phyloP scores from a whole-genome alignment of 2,113 vertebrate species.

The Misgurnus mizolepis region DNA sequence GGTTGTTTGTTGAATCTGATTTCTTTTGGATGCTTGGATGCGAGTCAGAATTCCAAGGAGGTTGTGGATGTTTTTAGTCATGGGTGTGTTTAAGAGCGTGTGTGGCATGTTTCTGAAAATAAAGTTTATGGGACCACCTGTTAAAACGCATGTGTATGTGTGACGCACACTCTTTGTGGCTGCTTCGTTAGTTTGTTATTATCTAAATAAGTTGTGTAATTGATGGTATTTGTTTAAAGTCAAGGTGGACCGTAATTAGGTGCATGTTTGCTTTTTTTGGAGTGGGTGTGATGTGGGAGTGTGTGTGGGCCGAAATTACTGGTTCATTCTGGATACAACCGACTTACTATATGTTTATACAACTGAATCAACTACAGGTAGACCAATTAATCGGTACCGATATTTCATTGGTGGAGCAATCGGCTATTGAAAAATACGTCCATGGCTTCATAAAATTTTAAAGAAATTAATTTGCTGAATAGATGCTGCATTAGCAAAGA shows the following conservation, averaged over 20 bases:
- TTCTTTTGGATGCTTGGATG: constrained; percentile 5
- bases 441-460: too few relatives aligned
- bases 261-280: constrained; percentile 3
- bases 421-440: too few relatives aligned
- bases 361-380: too few relatives aligned
- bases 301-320: neutral
- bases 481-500: too few relatives aligned
- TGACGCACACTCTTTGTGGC: constrained; percentile 19
- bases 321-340: constrained; percentile 2
- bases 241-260: constrained; percentile 11
- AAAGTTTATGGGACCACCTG: constrained; percentile 30
- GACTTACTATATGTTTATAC: too few relatives aligned
- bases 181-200: constrained; percentile 34
- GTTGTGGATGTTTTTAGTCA: constrained; percentile 8
- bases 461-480: too few relatives aligned
- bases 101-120: constrained; percentile 40
- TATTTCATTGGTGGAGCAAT: too few relatives aligned
- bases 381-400: too few relatives aligned
- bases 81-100: neutral
- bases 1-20: neutral
- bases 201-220: constrained; percentile 42
- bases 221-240: constrained; percentile 19
- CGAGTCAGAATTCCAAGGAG: neutral
- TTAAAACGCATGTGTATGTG: neutral
- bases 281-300: neutral